Conservation (phyloP, 2,797 vertebrate genomes). For the Triplophysa yarkandensis region DNA sequence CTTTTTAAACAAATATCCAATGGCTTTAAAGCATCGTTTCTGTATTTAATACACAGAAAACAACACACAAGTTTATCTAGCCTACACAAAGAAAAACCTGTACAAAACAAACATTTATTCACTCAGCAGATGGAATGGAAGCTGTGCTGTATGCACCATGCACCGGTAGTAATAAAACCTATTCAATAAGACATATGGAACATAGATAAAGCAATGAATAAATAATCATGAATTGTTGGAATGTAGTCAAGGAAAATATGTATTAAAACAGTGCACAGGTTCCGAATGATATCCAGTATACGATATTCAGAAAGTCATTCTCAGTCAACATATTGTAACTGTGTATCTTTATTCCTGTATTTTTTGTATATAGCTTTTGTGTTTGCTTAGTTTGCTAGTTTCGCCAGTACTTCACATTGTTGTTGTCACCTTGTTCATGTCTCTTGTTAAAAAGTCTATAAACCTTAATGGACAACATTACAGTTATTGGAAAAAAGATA, state of each 20-base stretch:
- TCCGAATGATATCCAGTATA: no score
- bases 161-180: neutral
- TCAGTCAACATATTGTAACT: neutral
- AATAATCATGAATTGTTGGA: neutral
- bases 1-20: neutral
- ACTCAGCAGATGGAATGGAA: neutral
- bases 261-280: no score
- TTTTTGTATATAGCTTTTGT: neutral
- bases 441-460: constrained; percentile 4
- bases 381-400: neutral
- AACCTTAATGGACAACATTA: neutral
- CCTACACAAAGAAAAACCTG: neutral
- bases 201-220: neutral
- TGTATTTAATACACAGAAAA: neutral
- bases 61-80: neutral
- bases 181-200: neutral
- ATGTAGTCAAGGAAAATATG: neutral
- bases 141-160: neutral
- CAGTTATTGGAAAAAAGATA: neutral
- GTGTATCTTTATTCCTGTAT: neutral
- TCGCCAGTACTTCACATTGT: neutral
- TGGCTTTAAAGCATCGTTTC: neutral
- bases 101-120: neutral
- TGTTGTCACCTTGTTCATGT: neutral
- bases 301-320: no score